phyloP scores from a whole-genome alignment of 2,888 invertebrate genomes.

The Drosophila rubida region DNA sequence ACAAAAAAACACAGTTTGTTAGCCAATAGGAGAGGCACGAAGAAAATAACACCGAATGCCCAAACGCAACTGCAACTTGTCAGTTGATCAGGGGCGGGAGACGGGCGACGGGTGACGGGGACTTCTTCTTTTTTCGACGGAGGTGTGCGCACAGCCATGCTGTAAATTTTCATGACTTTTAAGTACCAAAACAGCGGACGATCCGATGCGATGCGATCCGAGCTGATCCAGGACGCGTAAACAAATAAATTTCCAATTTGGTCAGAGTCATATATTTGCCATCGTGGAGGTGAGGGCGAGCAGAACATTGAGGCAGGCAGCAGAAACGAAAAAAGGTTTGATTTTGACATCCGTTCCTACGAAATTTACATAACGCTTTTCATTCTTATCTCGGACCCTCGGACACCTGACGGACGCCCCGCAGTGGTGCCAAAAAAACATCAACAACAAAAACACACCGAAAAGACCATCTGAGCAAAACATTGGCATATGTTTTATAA shows the following conservation, averaged over 20 bases:
- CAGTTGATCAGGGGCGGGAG: constrained; percentile 48
- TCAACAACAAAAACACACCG: constrained; percentile 13
- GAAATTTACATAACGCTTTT: constrained; percentile 79
- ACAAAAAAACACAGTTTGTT: constrained; percentile 36
- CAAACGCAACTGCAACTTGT: constrained; percentile 53
- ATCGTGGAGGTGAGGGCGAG: constrained; percentile 26
- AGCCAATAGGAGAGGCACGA: constrained; percentile 61
- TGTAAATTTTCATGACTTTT: constrained; percentile 81
- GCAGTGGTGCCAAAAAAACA: constrained; percentile 71
- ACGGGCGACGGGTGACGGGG: constrained; percentile 7
- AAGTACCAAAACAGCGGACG: constrained; percentile 52
- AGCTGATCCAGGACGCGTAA: constrained; percentile 64
- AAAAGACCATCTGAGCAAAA: constrained; percentile 37
- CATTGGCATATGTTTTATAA: constrained; percentile 74
- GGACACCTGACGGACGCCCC: constrained; percentile 71
- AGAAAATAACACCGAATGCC: constrained; percentile 3
- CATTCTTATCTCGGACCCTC: constrained; percentile 70
- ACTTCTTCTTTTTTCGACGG: background rate
- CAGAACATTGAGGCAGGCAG: background rate
- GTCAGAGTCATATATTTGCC: constrained; percentile 75
- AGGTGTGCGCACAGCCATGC: constrained; percentile 64
- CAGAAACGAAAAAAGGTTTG: constrained; percentile 53
- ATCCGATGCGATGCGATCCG: constrained; percentile 21
- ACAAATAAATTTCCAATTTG: constrained; percentile 81
- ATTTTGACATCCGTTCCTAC: constrained; percentile 72